These are phyloP conservation scores for Petrophora chlorosata DNA, from an alignment of 2,888 invertebrate genomes.

Conservation along the genomic window DNA sequence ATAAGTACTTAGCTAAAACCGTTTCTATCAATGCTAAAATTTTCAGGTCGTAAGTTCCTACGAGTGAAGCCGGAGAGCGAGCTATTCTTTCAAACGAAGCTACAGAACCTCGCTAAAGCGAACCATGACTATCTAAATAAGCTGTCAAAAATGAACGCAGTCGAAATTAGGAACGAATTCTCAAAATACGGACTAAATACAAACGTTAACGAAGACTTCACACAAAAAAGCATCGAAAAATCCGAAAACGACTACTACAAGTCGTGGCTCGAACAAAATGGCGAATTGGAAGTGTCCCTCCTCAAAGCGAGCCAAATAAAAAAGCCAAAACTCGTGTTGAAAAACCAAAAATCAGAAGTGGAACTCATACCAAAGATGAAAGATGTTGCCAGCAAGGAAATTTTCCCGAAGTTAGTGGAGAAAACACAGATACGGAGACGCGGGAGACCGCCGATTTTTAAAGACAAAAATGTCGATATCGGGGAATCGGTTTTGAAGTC, in stretches of 20 bases:
- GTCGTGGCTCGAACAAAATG: conserved; percentile 78
- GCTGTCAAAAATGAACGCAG: conserved; percentile 70
- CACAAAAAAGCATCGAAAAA: conserved; percentile 54
- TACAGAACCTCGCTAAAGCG: conserved; percentile 67
- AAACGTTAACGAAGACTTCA: conserved; percentile 51
- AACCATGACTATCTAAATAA: conserved; percentile 68
- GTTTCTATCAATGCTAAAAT: no score
- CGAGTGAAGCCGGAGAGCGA: conserved; percentile 77
- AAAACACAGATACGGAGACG: conserved; percentile 62
- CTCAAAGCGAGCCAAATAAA: conserved; percentile 66
- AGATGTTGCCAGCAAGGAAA: conserved; percentile 54
- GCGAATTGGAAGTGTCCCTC: conserved; percentile 76
- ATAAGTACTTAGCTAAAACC: not conserved
- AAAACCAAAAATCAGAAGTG: conserved; percentile 69
- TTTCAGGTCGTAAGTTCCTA: conserved; percentile 61
- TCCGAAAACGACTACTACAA: conserved; percentile 77
- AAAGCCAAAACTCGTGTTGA: conserved; percentile 54
- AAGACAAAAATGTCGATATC: conserved; percentile 73
- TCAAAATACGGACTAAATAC: conserved; percentile 72
- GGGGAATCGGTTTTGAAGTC: conserved; percentile 76
- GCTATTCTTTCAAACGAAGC: conserved; percentile 69
- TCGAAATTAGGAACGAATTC: conserved; percentile 70
- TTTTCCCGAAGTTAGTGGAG: conserved; percentile 59
- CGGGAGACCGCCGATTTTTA: conserved; percentile 74
- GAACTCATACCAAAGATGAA: conserved; percentile 71